Evolutionary conservation across 2,113 vertebrate genomes (phyloP).

Genomic region (Gorsachius goisagi): DNA sequence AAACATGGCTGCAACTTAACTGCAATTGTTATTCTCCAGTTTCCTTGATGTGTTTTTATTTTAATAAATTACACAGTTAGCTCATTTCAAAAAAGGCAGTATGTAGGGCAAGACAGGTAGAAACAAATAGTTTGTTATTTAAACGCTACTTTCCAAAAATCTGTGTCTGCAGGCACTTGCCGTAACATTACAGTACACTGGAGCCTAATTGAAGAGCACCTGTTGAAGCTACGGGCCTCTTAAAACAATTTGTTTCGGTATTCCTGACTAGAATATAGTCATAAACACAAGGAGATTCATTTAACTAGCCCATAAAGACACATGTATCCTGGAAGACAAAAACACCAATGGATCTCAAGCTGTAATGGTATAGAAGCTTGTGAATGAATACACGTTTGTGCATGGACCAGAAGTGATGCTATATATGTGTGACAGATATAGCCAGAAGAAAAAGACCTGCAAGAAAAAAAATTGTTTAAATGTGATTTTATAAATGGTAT

Average conservation of each 20-base stretch:
- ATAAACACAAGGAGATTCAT: not conserved
- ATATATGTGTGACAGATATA: not conserved
- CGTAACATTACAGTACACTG: not conserved
- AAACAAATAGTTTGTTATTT: slow-evolving; percentile 27
- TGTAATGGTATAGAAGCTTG: not conserved
- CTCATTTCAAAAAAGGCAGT: not conserved
- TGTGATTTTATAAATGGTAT: not conserved
- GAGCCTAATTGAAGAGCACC: not conserved
- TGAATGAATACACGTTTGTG: not conserved
- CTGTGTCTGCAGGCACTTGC: not conserved
- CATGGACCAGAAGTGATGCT: not conserved
- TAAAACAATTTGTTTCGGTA: not conserved
- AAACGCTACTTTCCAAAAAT: slow-evolving; percentile 7
- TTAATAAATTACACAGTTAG: not conserved
- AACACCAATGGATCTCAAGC: not conserved
- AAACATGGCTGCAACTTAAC: not conserved
- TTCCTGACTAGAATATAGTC: not conserved
- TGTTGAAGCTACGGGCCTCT: not conserved
- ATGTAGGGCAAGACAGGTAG: not conserved
- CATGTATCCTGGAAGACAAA: not conserved
- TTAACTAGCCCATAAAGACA: not conserved
- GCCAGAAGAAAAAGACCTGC: not conserved
- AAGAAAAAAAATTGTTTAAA: not conserved
- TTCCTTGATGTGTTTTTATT: not conserved
- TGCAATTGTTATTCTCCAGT: not conserved